Base-by-base conservation (phyloP, 1,140 invertebrate species). In the Trichonephila inaurata region DNA sequence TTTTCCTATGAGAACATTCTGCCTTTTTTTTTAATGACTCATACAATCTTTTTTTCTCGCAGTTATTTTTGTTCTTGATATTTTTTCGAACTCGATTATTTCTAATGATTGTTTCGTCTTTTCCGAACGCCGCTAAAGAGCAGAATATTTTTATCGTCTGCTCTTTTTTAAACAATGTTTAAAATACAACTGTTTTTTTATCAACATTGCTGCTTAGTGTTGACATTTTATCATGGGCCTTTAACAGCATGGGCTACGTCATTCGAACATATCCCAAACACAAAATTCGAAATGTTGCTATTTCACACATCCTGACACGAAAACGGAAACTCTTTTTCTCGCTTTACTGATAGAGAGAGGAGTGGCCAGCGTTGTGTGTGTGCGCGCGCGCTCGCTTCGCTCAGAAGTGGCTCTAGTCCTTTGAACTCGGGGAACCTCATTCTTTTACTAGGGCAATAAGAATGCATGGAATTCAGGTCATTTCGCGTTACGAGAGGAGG, bases 381-480 rank as follows among this genome's bases (percentile, higher is more conserved):
- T 18, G 92, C 69, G 66, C 40, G 40, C 60, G 60, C n/a, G 40
- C 83, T 19, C 69, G 58, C 88, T 66, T n/a, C 18, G 58, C 51
- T 28, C n/a, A 90, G 60, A 82, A 93, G 86, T 88, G 69, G 60
- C 92, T 86, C 92, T 93, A 89, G 92, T 93, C 92, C 92, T 93
- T 93, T 93, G 92, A 93, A 93, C 92, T 93, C 85, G 69, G 18
- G 69, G 86, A 93, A 93, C 92, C 92, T 93, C 92, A 93, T 93
- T 93, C 92, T 93, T 93, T 93, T 93, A 93, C 85, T 93, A 93
- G 92, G 86, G 85, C 92, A 93, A 93, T 88, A 93, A 93, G 92
- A 93, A 93, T 93, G 85, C 86, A 12, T 28, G 86, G 92, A 89
- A 93, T 93, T 89, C 92, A 93, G 92, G 92, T 93, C 92, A 93